These are phyloP conservation scores for Tenualosa thibaudeaui DNA, from an alignment of 2,797 vertebrate species.

Conservation along the genomic window DNA sequence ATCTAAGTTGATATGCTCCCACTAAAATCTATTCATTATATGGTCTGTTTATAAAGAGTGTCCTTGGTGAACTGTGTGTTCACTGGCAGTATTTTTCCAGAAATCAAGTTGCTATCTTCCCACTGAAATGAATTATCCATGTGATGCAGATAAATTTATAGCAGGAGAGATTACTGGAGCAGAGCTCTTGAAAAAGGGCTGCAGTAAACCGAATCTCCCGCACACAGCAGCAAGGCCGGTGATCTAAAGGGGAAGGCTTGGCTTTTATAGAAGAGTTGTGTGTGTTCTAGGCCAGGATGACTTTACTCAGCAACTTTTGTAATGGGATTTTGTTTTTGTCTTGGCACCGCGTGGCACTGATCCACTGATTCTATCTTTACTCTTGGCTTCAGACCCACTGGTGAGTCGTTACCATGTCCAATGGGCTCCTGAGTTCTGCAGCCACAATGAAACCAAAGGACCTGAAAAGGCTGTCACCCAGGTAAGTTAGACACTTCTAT, in stretches of 20 bases:
- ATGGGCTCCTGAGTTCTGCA: conserved; percentile 87
- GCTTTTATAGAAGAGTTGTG: not conserved
- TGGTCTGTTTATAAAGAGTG: not conserved
- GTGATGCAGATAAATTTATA: conserved; percentile 5
- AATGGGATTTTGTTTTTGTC: conserved; percentile 2
- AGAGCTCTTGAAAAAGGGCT: not conserved
- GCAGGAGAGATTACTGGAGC: not conserved
- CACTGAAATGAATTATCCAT: conserved; percentile 7
- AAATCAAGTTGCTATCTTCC: not conserved
- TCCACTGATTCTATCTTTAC: not conserved
- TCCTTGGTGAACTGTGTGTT: not conserved
- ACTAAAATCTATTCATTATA: not conserved
- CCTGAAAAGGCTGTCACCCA: conserved; percentile 83
- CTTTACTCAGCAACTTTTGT: conserved; percentile 18
- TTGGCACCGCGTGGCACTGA: conserved; percentile 21
- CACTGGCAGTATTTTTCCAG: not conserved
- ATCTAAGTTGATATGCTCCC: not conserved
- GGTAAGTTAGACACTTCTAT: conserved; percentile 68
- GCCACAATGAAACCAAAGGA: conserved; percentile 80
- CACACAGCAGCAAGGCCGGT: not conserved
- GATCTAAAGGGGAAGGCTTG: not conserved
- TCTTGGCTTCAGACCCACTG: conserved; percentile 68
- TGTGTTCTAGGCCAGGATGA: not conserved
- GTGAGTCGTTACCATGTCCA: conserved; percentile 84
- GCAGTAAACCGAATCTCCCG: not conserved